Percentiles rank a stretch among this genome's conserved stretches.
Evolutionary conservation across 2,113 vertebrate genomes (phyloP).

Genomic region (Rafetus swinhoei): DNA sequence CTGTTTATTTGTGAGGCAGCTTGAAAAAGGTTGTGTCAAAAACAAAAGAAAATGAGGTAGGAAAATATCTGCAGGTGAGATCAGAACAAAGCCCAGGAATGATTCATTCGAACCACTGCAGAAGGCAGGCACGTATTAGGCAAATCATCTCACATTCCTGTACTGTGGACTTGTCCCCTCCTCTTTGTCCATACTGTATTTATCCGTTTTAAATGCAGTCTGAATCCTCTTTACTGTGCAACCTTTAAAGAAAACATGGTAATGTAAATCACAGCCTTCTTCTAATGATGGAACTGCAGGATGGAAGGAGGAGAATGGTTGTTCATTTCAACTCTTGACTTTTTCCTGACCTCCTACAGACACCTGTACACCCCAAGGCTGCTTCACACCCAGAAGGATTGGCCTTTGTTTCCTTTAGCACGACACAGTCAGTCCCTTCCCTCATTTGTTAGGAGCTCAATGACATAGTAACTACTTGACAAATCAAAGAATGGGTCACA

Average conservation of each 20-base stretch:
- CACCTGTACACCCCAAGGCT: conserved; percentile 36
- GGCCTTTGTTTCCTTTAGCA: conserved; percentile 20
- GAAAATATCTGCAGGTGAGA: background rate
- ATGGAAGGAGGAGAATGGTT: background rate
- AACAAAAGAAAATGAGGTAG: background rate
- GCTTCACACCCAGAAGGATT: conserved; percentile 25
- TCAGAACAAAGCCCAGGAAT: background rate
- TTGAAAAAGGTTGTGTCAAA: background rate
- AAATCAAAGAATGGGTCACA: rapidly evolving
- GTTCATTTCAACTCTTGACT: background rate
- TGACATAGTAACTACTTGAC: background rate
- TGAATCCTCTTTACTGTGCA: background rate
- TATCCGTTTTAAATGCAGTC: background rate
- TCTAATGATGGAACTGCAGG: background rate
- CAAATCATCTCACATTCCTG: background rate
- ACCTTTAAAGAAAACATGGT: background rate
- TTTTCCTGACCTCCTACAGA: conserved; percentile 46
- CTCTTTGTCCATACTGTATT: background rate
- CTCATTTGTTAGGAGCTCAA: background rate
- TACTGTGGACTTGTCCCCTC: background rate
- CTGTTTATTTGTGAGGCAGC: background rate
- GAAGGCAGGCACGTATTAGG: background rate
- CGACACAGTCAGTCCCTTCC: conserved; percentile 8
- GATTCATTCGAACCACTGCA: background rate
- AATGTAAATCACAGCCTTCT: background rate